These are phyloP conservation scores for Timema podura DNA, from an alignment of 2,888 invertebrate species.

Conservation along the genomic window DNA sequence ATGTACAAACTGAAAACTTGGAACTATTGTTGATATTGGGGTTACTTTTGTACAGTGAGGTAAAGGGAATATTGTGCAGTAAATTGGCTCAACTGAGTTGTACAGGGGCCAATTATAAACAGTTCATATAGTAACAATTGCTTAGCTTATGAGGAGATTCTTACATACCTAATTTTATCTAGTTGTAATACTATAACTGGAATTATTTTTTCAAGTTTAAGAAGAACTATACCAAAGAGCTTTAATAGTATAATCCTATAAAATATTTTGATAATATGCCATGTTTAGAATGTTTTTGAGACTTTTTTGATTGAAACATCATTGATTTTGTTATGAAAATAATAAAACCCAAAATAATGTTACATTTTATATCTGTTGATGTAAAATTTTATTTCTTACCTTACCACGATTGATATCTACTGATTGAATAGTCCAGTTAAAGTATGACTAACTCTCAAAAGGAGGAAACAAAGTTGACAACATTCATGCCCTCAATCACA, in stretches of 20 bases:
- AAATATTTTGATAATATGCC: too few species aligned
- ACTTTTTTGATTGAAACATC: too few species aligned
- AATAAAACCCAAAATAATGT: too few species aligned
- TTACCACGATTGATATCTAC: too few species aligned
- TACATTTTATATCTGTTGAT: too few species aligned
- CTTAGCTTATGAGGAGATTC: constrained; percentile 8
- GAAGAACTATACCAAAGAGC: too few species aligned
- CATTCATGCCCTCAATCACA: constrained; percentile 9
- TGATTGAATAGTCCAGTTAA: constrained; percentile 6
- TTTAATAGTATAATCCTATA: too few species aligned
- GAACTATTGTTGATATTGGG: constrained; percentile 11
- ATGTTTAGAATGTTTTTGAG: too few species aligned
- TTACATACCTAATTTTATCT: not conserved
- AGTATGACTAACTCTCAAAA: constrained; percentile 5
- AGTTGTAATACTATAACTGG: too few species aligned
- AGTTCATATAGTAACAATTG: constrained; percentile 11
- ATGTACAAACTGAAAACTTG: constrained; percentile 8
- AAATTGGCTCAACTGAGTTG: constrained; percentile 9
- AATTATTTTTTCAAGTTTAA: too few species aligned
- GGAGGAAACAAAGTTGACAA: not conserved
- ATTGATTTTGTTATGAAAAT: too few species aligned
- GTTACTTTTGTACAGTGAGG: constrained; percentile 11
- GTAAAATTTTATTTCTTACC: too few species aligned
- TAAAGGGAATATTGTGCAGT: constrained; percentile 9
- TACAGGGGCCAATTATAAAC: constrained; percentile 9